Evolutionary conservation across 92 coral and sea anemone species (phyloP).

Genomic region (Actinernus sp.): DNA sequence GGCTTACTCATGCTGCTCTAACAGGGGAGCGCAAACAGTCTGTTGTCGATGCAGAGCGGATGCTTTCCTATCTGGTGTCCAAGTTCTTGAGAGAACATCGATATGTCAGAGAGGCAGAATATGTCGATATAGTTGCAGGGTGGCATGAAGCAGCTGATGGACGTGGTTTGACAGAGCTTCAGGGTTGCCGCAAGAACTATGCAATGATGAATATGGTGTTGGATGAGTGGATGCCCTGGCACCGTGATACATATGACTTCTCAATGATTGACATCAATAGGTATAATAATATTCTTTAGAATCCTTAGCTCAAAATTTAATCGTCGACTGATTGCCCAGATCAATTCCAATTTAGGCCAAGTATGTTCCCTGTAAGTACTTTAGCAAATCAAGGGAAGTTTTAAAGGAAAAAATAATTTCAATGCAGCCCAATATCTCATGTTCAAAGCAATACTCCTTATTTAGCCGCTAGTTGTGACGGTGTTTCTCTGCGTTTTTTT

Average conservation of each 20-base stretch:
- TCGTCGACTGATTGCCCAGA: too few relatives aligned
- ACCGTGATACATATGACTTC: conserved; percentile 6
- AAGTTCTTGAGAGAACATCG: conserved; percentile 36
- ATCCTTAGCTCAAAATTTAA: too few relatives aligned
- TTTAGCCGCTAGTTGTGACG: too few relatives aligned
- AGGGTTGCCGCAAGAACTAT: conserved; percentile 35
- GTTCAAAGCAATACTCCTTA: too few relatives aligned
- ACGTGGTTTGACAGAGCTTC: conserved; percentile 34
- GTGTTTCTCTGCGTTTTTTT: too few relatives aligned
- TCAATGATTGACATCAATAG: conserved; percentile 25
- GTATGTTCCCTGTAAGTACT: too few relatives aligned
- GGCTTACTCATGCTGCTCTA: conserved; percentile 54
- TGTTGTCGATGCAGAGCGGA: conserved; percentile 58
- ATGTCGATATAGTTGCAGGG: conserved; percentile 49
- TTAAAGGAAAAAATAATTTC: too few relatives aligned
- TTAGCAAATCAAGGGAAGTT: too few relatives aligned
- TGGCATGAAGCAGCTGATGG: conserved; percentile 76
- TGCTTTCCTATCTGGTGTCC: conserved; percentile 44
- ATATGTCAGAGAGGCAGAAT: conserved; percentile 30
- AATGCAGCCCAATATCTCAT: too few relatives aligned
- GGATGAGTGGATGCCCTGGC: conserved; percentile 57
- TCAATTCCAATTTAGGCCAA: too few relatives aligned
- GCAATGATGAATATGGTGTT: conserved; percentile 39
- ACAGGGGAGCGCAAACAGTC: conserved; percentile 54
- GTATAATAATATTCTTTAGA: conserved; percentile 3